Evolutionary conservation across 2,888 invertebrate genomes (phyloP).

Genomic region (Rutpela maculata): DNA sequence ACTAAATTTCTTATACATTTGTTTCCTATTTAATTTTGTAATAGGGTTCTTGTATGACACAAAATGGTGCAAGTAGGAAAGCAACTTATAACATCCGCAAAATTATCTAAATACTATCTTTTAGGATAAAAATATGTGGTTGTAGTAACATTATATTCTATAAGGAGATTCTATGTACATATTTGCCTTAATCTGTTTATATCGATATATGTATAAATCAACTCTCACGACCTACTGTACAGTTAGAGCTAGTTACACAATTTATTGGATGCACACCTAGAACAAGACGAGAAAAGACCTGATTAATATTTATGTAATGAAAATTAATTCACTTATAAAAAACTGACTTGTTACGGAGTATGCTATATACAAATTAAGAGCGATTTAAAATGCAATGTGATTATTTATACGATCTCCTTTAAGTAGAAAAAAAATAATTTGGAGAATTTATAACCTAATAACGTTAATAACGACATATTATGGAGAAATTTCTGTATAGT

Average conservation of each 20-base stretch:
- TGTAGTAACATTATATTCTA: constrained; percentile 2
- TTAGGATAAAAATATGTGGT: constrained; percentile 3
- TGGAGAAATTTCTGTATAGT: too few relatives aligned
- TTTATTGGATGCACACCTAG: not conserved
- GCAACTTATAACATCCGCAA: not conserved
- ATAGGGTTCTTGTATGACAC: not conserved
- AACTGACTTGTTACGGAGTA: too few relatives aligned
- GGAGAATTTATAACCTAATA: too few relatives aligned
- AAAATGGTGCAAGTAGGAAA: not conserved
- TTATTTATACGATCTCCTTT: too few relatives aligned
- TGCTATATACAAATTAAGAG: too few relatives aligned
- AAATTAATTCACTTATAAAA: not conserved
- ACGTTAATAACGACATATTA: too few relatives aligned
- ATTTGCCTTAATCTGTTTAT: constrained; percentile 2
- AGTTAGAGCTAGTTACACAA: not conserved
- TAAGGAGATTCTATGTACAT: constrained; percentile 7
- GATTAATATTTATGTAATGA: not conserved
- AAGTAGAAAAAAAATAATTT: too few relatives aligned
- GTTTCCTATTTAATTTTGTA: not conserved
- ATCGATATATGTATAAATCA: not conserved
- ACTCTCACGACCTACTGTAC: not conserved
- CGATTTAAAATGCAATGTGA: too few relatives aligned
- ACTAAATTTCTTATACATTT: not conserved
- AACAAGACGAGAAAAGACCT: not conserved
- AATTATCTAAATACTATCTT: not conserved